Percentiles rank a stretch among this genome's conserved stretches.
Evolutionary conservation across 2,888 invertebrate species (phyloP).

Genomic region (Scrobipalpa atriplicella): DNA sequence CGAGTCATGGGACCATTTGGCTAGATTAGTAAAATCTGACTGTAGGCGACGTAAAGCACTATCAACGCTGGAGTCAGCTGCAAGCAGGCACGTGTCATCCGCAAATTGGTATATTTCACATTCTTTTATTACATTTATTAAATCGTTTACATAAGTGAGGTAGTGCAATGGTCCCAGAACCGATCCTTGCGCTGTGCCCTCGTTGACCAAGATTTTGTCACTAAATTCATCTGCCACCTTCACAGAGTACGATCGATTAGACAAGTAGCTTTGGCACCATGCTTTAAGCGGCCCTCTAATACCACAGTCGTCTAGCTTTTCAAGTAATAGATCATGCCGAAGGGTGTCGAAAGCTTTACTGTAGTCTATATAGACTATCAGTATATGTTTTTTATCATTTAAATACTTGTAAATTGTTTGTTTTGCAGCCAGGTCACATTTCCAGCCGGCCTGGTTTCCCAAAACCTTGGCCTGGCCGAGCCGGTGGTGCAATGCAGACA

Average conservation of each 20-base stretch:
- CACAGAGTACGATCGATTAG: constrained; percentile 10
- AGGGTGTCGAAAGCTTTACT: constrained; percentile 5
- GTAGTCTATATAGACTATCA: constrained; percentile 2
- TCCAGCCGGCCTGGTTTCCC: not conserved
- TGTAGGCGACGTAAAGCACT: not conserved
- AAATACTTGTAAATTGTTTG: not conserved
- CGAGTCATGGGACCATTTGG: too few species aligned
- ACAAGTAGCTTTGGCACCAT: constrained; percentile 14
- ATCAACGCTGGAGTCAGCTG: not conserved
- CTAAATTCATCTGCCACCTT: not conserved
- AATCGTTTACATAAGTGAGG: not conserved
- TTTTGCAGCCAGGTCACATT: not conserved
- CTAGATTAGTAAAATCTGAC: too few species aligned
- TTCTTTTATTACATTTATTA: not conserved
- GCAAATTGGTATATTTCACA: constrained; percentile 6
- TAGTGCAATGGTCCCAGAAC: constrained; percentile 16
- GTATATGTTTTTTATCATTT: too few species aligned
- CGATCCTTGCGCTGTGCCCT: constrained; percentile 25
- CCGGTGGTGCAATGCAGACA: not conserved
- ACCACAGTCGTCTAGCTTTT: constrained; percentile 13
- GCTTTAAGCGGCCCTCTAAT: constrained; percentile 10
- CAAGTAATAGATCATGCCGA: not conserved
- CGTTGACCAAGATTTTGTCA: not conserved
- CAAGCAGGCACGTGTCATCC: not conserved
- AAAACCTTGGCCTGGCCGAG: not conserved